Evolutionary conservation across 37 sponge, comb jelly and placozoan genomes (phyloP), one percentile per base, ranked within the genome.

Genomic region (Axinella damicornis): DNA sequence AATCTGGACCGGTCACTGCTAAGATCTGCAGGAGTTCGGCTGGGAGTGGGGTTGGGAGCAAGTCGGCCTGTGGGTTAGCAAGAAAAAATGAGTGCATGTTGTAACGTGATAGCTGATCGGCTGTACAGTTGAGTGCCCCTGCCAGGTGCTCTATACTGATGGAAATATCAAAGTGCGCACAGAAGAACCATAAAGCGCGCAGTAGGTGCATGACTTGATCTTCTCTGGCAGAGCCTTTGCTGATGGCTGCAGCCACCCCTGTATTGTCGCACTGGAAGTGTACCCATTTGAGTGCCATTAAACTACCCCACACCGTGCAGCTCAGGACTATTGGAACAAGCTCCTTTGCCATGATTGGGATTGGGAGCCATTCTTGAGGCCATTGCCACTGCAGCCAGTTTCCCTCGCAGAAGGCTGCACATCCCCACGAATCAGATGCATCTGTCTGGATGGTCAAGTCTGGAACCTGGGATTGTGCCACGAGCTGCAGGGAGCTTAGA

Each of bases 381-480:
- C 86, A 85, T 31, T 34, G 28, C 18, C 57, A 65, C 5, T 78
- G 30, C 40, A 78, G 65, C 86, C 86, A 85, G 30, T 71, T 30
- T 57, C 39, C 32, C 1, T 41, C 20, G 27, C 46, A 57, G 31
- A 52, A 54, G 33, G 57, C 71, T 2, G 79, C 78, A 33, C 75
- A 85, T 6, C 86, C 86, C 67, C 77, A 77, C 16, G 20, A 12
- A 30, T 78, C 86, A 0, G 79, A 85, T 19, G 86, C 86, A 77
- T 85, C 86, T 16, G 86, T 69, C 20, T 65, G 57, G 27, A 76
- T 0, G 2, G 22, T 22, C 18, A 76, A 0, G 2, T 40, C n/a
- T 53, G 86, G 86, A 11, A 57, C 13, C 0, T 22, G n/a, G 14
- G 69, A 2, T 2, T 15, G 1, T 0, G 40, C 31, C 0, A 1